Evolutionary conservation across 2,113 vertebrate species (phyloP), one percentile per base, ranked within the genome.

Genomic region (Nycticebus coucang): DNA sequence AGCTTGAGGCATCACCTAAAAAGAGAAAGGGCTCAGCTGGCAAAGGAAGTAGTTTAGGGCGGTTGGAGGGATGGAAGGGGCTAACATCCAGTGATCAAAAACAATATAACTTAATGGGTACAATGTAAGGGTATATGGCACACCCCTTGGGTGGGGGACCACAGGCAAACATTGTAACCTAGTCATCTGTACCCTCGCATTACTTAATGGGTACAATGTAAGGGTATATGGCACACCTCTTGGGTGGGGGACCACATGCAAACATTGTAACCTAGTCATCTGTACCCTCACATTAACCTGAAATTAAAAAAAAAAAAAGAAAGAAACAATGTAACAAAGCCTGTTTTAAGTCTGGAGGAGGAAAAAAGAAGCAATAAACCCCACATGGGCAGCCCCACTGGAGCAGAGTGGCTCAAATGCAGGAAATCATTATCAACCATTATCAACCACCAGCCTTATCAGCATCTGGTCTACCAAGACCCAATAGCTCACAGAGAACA

Each of bases 371-470:
- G 57, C 85, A 78, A 80, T 1, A 24, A 72, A 18, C 9, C 7
- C 33, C 33, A 1, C 33, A 1, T 0, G 0, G 14, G 21, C 22
- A 59, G 55, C 57, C 55, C 5, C 11, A 18, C 66, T 15, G 24
- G 28, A 33, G 10, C 14, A 19, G 33, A 84, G 60, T 28, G 1
- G 22, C 7, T 33, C 5, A 0, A 12, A 28, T 17, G 7, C 0
- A 0, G 33, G 50, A 30, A 93, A 24, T 28, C 45, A 50, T 50
- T 50, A 50, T 50, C 45, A 50, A 10, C 41, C 24, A 1, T 50
- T 95, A 88, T 84, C 77, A 68, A 33, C 45, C 81, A 35, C 35
- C 74, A 8, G 33, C 28, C 35, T 93, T 93, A 83, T 60, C 88
- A 91, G 55, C 30, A 89, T 83, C 21, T 5, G 50, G 8, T 66